phyloP scores from a whole-genome alignment of 2,113 vertebrate species.

The Oceanites oceanicus region DNA sequence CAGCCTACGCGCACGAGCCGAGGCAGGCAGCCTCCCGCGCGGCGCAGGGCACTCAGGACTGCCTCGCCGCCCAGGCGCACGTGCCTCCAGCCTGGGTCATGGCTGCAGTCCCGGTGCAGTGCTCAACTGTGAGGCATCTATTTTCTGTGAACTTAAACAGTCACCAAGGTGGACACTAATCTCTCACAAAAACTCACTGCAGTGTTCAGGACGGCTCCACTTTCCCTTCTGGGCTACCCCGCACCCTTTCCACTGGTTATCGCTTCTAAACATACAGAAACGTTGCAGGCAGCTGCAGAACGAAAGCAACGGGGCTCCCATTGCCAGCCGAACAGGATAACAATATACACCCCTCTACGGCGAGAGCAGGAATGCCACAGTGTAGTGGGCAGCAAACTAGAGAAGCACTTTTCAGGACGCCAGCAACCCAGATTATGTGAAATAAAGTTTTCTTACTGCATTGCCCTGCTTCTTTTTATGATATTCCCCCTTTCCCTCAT shows the following conservation, averaged over 20 bases:
- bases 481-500: not conserved
- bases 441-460: not conserved
- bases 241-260: not conserved
- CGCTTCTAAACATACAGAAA: not conserved
- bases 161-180: too few relatives aligned
- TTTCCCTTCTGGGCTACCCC: not conserved
- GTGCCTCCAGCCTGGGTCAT: not conserved
- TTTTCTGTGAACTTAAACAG: not conserved
- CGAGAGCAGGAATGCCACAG: not conserved
- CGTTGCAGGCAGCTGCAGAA: not conserved
- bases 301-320: not conserved
- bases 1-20: accelerated
- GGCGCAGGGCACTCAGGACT: not conserved
- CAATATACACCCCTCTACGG: not conserved
- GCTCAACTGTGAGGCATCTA: not conserved
- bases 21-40: not conserved
- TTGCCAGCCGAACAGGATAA: not conserved
- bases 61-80: accelerated
- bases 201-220: not conserved
- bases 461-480: not conserved
- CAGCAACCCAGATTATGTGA: not conserved
- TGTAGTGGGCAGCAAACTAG: not conserved
- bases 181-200: not conserved
- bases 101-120: not conserved
- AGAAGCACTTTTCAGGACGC: not conserved